Evolutionary conservation across 2,888 invertebrate genomes (phyloP).

Genomic region (Phortica magna): DNA sequence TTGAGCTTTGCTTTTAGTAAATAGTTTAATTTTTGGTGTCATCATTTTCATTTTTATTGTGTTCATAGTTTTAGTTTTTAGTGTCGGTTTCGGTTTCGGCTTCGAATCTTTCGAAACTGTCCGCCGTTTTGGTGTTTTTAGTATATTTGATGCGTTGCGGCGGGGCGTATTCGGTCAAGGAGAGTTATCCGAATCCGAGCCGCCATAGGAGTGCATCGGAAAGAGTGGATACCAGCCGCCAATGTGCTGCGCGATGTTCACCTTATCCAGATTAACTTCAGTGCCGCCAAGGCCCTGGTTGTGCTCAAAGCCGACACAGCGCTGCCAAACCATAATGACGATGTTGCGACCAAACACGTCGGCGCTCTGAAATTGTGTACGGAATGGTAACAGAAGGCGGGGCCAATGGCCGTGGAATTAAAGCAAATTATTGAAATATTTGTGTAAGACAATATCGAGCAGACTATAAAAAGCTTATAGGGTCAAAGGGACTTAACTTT

Average conservation of each 20-base stretch:
- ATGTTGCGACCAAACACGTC: conserved; percentile 89
- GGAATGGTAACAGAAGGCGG: neutral
- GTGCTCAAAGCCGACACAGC: conserved; percentile 92
- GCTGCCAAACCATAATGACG: conserved; percentile 95
- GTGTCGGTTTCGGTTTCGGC: conserved; percentile 30
- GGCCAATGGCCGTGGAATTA: too few relatives aligned
- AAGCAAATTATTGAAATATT: too few relatives aligned
- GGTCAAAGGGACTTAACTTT: too few relatives aligned
- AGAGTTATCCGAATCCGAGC: conserved; percentile 80
- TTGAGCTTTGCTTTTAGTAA: conserved; percentile 63
- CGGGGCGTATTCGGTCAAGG: conserved; percentile 77
- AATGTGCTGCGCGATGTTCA: conserved; percentile 87
- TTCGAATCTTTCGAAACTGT: conserved; percentile 10
- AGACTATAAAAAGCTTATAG: too few relatives aligned
- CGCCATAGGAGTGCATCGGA: conserved; percentile 90
- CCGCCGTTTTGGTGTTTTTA: conserved; percentile 38
- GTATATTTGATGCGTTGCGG: conserved; percentile 20
- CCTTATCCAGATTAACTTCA: conserved; percentile 89
- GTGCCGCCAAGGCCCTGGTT: conserved; percentile 90
- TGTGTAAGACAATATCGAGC: too few relatives aligned
- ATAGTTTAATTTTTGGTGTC: conserved; percentile 52
- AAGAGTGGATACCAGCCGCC: conserved; percentile 95
- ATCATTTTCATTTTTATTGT: conserved; percentile 58
- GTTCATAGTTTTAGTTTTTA: conserved; percentile 40
- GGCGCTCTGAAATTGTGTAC: conserved; percentile 79